Evolutionary conservation across 30 jellyfish, hydroid and myxozoan genomes (phyloP).

Genomic region (Turritopsis rubra): DNA sequence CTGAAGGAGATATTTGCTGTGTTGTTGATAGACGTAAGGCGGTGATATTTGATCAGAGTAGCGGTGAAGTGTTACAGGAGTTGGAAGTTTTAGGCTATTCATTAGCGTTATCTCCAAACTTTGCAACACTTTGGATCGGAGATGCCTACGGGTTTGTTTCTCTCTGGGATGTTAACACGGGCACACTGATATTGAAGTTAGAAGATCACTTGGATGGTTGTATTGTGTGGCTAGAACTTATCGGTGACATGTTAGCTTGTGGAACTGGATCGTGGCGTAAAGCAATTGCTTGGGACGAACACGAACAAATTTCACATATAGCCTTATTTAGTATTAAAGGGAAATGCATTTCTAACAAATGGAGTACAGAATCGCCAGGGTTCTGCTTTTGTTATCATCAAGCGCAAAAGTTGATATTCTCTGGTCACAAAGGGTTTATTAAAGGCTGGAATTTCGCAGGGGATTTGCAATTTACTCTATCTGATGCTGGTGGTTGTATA

Average conservation of each 20-base stretch:
- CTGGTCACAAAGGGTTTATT: not conserved
- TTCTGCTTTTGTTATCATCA: not conserved
- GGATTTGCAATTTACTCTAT: not conserved
- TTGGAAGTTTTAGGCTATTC: not conserved
- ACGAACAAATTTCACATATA: not conserved
- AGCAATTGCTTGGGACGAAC: not conserved
- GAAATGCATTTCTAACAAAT: not conserved
- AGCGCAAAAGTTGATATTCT: not conserved
- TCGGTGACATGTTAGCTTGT: not conserved
- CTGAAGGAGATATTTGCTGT: not conserved
- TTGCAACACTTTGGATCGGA: not conserved
- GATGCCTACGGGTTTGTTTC: not conserved
- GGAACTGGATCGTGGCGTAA: not conserved
- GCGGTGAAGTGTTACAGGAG: not conserved
- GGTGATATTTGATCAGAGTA: not conserved
- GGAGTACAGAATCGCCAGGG: not conserved
- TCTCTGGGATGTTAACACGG: not conserved
- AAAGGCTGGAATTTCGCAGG: not conserved
- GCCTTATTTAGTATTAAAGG: not conserved
- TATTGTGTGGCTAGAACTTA: not conserved
- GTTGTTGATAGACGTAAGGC: not conserved
- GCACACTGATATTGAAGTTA: not conserved
- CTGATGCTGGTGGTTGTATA: not conserved
- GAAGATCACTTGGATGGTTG: not conserved
- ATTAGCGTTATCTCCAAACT: not conserved